phyloP scores from a whole-genome alignment of 2,113 vertebrate genomes.

The Hepsetus odoe region DNA sequence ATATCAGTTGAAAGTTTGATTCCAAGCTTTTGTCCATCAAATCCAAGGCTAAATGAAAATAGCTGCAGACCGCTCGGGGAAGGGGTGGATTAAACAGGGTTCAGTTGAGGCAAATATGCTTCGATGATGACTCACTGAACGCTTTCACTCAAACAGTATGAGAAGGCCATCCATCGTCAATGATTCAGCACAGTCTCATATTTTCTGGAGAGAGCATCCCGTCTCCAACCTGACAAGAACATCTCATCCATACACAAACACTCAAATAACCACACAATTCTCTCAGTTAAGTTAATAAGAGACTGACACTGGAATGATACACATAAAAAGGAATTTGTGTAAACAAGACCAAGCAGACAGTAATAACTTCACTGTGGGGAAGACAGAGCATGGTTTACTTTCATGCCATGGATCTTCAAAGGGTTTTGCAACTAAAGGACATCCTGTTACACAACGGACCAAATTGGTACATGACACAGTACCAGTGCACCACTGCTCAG shows the following conservation, averaged over 20 bases:
- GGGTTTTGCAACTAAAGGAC: conserved; percentile 3
- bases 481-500: background rate
- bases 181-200: conserved; percentile 14
- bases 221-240: background rate
- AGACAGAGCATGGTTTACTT: conserved; percentile 6
- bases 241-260: background rate
- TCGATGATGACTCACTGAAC: conserved; percentile 14
- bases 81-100: no score
- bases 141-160: background rate
- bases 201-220: background rate
- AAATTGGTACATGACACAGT: background rate
- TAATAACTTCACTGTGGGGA: background rate
- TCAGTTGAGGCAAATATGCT: no score
- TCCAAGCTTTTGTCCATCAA: no score
- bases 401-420: conserved; percentile 14
- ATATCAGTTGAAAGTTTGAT: no score
- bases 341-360: conserved; percentile 22
- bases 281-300: background rate
- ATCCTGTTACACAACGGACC: conserved; percentile 25
- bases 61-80: no score
- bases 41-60: no score
- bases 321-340: conserved; percentile 23
- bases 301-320: background rate
- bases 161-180: background rate
- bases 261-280: background rate